Evolutionary conservation across 2,888 invertebrate species (phyloP).

Genomic region (Keiferia lycopersicella): DNA sequence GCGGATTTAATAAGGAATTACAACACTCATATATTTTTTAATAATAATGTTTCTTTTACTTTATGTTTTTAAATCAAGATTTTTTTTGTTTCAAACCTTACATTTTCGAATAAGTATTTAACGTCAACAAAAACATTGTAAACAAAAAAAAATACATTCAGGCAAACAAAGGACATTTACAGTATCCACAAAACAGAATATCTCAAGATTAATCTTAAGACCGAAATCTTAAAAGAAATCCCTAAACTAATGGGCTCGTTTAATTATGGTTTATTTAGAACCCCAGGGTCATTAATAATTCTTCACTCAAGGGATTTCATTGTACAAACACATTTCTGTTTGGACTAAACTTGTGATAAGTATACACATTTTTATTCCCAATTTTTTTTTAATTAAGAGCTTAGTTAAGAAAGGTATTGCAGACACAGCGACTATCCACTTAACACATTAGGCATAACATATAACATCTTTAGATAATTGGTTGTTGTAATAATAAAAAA

Average conservation of each 20-base stretch:
- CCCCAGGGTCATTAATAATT: constrained; percentile 23
- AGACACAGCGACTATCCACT: no score
- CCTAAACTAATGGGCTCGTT: constrained; percentile 24
- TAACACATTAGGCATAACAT: no score
- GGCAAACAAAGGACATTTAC: background rate
- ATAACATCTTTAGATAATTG: no score
- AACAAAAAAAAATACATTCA: background rate
- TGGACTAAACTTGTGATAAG: background rate
- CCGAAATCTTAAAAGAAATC: constrained; percentile 27
- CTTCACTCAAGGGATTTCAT: constrained; percentile 15
- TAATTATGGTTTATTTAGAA: constrained; percentile 29
- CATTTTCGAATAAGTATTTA: background rate
- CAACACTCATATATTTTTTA: no score
- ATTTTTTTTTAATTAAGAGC: background rate
- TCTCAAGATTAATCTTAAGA: constrained; percentile 6
- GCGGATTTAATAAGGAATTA: no score
- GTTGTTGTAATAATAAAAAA: no score
- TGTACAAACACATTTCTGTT: background rate
- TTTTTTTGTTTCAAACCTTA: background rate
- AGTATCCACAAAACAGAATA: constrained; percentile 11
- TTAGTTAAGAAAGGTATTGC: background rate
- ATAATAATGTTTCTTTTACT: no score
- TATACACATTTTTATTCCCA: no score
- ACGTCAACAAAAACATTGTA: background rate
- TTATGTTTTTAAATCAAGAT: no score